These are phyloP conservation scores for Biston stratarius DNA, from an alignment of 2,888 invertebrate genomes.

Conservation along the genomic window DNA sequence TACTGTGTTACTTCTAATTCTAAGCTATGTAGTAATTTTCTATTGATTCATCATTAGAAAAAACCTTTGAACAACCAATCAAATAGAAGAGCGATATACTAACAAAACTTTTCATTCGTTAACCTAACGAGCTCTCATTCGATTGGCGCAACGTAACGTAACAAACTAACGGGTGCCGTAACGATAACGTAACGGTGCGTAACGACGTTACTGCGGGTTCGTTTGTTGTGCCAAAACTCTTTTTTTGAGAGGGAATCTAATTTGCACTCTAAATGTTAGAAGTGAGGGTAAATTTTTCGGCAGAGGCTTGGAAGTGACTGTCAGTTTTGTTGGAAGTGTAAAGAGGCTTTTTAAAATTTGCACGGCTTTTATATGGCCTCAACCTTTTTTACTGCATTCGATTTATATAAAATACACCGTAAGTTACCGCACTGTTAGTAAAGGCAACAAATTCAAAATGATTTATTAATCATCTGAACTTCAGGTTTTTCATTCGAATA, in stretches of 20 bases:
- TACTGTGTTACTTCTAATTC: not conserved
- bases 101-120: conserved; percentile 34
- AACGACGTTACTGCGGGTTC: conserved; percentile 58
- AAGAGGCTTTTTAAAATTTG: conserved; percentile 14
- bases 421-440: not conserved
- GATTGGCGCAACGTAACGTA: conserved; percentile 54
- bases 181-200: conserved; percentile 57
- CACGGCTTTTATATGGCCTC: not conserved
- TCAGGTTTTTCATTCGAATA: too few relatives aligned
- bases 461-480: not conserved
- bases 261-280: conserved; percentile 40
- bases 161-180: conserved; percentile 55
- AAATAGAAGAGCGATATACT: conserved; percentile 26
- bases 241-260: conserved; percentile 40
- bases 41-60: not conserved
- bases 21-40: not conserved
- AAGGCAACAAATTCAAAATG: not conserved
- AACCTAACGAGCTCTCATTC: conserved; percentile 46
- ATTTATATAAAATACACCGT: not conserved
- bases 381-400: not conserved
- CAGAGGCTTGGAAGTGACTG: conserved; percentile 5
- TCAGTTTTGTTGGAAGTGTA: conserved; percentile 17
- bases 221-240: conserved; percentile 56
- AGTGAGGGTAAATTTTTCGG: conserved; percentile 35
- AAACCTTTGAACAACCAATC: conserved; percentile 19